Evolutionary conservation across 2,888 invertebrate genomes (phyloP).

Genomic region (Empis stercorea): DNA sequence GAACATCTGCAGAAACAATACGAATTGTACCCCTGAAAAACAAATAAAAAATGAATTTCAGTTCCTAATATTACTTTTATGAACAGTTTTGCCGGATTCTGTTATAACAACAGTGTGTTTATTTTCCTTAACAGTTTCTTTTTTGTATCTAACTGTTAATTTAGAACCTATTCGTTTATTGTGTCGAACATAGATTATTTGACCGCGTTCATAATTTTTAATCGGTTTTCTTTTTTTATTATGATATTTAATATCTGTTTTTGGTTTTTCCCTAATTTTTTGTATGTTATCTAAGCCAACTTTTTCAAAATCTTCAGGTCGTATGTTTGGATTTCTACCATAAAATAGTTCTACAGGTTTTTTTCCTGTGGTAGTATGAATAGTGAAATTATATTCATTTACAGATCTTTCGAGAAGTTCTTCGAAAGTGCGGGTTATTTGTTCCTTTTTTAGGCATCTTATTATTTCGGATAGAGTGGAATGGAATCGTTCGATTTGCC

Average conservation of each 20-base stretch:
- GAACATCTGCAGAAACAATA: conserved; percentile 1
- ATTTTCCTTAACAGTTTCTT: conserved; percentile 9
- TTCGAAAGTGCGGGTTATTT: conserved; percentile 7
- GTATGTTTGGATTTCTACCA: conserved; percentile 8
- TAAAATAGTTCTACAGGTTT: conserved; percentile 13
- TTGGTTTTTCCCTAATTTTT: conserved; percentile 10
- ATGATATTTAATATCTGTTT: conserved; percentile 9
- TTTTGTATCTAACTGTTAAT: conserved; percentile 8
- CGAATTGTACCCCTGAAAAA: conserved; percentile 1
- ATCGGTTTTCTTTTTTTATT: conserved; percentile 11
- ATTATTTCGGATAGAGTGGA: conserved; percentile 14
- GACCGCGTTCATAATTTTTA: conserved; percentile 9
- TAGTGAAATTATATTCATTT: conserved; percentile 8
- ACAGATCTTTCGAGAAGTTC: conserved; percentile 11
- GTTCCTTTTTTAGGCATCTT: conserved; percentile 11
- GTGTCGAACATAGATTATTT: conserved; percentile 8
- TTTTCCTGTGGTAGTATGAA: conserved; percentile 10
- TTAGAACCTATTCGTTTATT: conserved; percentile 10
- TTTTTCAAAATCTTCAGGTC: conserved; percentile 11
- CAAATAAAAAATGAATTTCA: conserved; percentile 2
- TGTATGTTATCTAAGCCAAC: conserved; percentile 7
- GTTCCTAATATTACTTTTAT: conserved; percentile 6
- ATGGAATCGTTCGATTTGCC: conserved; percentile 13
- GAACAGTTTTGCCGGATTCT: conserved; percentile 6
- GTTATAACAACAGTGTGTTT: conserved; percentile 5